These are phyloP conservation scores for Phalacrocorax brasilianus DNA, from an alignment of 2,113 vertebrate species.

Conservation along the genomic window DNA sequence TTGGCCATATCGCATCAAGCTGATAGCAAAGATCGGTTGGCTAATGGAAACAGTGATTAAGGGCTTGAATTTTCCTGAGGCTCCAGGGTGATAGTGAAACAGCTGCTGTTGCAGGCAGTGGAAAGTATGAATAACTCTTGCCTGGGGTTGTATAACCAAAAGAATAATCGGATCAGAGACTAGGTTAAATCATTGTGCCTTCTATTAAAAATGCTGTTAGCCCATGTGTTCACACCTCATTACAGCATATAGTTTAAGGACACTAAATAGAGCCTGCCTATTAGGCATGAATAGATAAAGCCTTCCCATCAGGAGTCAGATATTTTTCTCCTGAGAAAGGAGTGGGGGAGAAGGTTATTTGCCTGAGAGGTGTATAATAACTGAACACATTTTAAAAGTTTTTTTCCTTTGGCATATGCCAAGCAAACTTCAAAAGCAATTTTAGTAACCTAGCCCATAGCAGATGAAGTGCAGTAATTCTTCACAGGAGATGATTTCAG, in stretches of 20 bases:
- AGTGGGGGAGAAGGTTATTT: neutral
- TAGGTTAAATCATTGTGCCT: neutral
- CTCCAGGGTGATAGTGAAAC: conserved; percentile 24
- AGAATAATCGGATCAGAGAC: neutral
- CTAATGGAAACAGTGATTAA: conserved; percentile 57
- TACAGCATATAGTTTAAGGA: neutral
- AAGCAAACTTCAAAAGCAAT: neutral
- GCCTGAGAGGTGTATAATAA: neutral
- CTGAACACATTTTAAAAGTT: neutral
- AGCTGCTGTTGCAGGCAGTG: conserved; percentile 53
- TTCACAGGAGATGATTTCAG: neutral
- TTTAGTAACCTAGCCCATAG: neutral
- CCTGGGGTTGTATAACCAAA: neutral
- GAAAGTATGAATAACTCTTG: conserved; percentile 60
- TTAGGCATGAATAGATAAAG: neutral
- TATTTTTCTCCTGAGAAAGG: neutral
- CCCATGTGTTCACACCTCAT: neutral
- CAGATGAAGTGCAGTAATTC: neutral
- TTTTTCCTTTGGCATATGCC: neutral
- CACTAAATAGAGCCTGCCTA: neutral
- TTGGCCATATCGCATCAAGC: neutral
- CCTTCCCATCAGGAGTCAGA: neutral
- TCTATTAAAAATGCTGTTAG: neutral
- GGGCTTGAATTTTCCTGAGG: conserved; percentile 4
- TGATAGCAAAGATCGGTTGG: neutral